These are phyloP conservation scores for Dicyrtoma fusca DNA, from an alignment of 2,888 invertebrate species.

Conservation along the genomic window DNA sequence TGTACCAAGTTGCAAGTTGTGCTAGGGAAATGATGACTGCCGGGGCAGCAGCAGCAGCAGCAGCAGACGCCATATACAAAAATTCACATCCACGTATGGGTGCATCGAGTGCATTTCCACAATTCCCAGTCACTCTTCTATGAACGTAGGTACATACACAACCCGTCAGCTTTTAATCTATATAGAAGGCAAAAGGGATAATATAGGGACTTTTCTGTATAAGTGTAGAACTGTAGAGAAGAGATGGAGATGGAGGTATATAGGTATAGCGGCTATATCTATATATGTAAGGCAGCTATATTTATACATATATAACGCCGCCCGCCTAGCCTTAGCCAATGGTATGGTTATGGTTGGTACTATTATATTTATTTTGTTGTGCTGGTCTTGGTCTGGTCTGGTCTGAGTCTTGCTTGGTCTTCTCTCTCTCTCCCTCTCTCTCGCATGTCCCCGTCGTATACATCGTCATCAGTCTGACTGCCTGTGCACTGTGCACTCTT, in stretches of 20 bases:
- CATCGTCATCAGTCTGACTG: too few species aligned
- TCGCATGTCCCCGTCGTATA: too few species aligned
- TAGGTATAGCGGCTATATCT: neutral
- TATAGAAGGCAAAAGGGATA: too few species aligned
- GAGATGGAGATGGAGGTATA: neutral
- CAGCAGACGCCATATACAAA: constrained; percentile 23
- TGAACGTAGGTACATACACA: too few species aligned
- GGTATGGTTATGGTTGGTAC: neutral
- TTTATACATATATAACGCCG: neutral
- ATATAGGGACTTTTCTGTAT: too few species aligned
- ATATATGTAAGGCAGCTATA: neutral
- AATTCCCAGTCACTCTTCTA: too few species aligned
- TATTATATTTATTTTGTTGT: constrained; percentile 19
- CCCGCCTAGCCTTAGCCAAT: neutral
- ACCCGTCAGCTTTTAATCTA: too few species aligned
- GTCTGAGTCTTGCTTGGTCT: too few species aligned
- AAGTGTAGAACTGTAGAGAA: too few species aligned
- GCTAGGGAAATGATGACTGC: constrained; percentile 15
- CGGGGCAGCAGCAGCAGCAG: too few species aligned
- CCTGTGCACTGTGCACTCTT: too few species aligned
- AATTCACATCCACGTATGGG: constrained; percentile 8
- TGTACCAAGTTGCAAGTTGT: constrained; percentile 16
- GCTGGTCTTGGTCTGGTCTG: constrained; percentile 7
- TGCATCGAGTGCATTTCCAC: constrained; percentile 24
- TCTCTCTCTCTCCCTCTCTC: too few species aligned